These are phyloP conservation scores for Saccostrea echinata DNA, from an alignment of 1,140 invertebrate species.

Conservation along the genomic window DNA sequence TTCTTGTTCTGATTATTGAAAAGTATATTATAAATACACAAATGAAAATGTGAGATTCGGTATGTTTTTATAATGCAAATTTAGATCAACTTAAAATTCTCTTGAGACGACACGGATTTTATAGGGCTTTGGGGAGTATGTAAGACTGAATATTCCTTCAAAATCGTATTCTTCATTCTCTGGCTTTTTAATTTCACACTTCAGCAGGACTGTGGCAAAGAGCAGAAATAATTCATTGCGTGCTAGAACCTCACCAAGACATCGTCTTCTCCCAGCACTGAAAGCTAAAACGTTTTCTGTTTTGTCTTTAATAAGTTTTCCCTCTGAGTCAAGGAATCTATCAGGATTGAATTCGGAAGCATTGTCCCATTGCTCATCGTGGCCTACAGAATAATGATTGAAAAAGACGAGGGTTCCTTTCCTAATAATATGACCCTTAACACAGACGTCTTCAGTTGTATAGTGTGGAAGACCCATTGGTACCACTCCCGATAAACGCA, in stretches of 20 bases:
- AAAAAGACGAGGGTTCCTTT: constrained; percentile 72
- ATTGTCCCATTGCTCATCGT: constrained; percentile 83
- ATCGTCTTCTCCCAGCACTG: constrained; percentile 60
- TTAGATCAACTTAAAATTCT: background rate
- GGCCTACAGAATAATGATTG: constrained; percentile 73
- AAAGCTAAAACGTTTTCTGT: constrained; percentile 50
- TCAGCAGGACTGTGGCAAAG: constrained; percentile 59
- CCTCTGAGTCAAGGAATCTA: constrained; percentile 86
- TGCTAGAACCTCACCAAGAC: constrained; percentile 66
- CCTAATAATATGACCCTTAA: constrained; percentile 75
- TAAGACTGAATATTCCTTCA: constrained; percentile 36
- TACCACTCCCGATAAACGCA: constrained; percentile 49
- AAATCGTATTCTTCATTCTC: background rate
- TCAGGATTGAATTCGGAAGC: constrained; percentile 87
- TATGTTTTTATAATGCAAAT: too few relatives aligned
- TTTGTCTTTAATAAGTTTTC: constrained; percentile 78
- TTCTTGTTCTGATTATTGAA: too few relatives aligned
- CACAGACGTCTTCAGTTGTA: constrained; percentile 60
- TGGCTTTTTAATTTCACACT: constrained; percentile 44
- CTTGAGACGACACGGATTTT: background rate
- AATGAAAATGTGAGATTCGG: too few relatives aligned
- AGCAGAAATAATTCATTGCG: constrained; percentile 64
- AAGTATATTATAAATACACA: too few relatives aligned
- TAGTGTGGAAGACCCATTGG: constrained; percentile 76
- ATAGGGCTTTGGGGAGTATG: constrained; percentile 34